Evolutionary conservation across 2,113 vertebrate species (phyloP), one percentile per base, ranked within the genome.

Genomic region (Varanus salvator): DNA sequence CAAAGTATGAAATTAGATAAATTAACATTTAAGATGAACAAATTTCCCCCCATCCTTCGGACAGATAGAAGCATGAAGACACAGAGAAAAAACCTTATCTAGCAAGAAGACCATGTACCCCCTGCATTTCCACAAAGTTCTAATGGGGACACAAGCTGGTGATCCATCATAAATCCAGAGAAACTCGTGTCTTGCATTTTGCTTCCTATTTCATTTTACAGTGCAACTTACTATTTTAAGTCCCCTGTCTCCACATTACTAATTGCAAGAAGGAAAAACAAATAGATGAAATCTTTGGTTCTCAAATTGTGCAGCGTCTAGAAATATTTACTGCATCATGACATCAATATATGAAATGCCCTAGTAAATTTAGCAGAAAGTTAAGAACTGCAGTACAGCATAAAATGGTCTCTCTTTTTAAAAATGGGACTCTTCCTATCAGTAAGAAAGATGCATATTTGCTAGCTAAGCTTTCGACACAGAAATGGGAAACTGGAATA

Each of bases 291-390:
- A 91, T 93, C 84, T 21, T 74, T 7, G 23, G 23, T 72, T 48
- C 89, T 89, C 84, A 77, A 83, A 83, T 89, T 85, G 57, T 85
- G 88, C 87, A 75, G 48, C 29, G 72, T 85, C 48, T 54, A 78
- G 82, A 88, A 74, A 88, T 82, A 82, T 72, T 54, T 44, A 89
- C 84, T 52, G 72, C 60, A 12, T 25, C 25, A 90, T 27, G 50
- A 89, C 66, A 93, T 75, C 44, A 31, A 82, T 69, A 54, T 81
- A 66, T 82, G 69, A 68, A 87, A 87, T 87, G 69, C 57, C 78
- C 85, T 76, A 84, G 29, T 82, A 83, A 95, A 85, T 17, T 60
- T 21, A 85, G 12, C 81, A 74, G 86, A 93, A 94, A 91, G 19
- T 31, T 52, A 86, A 27, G 88, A 92, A 52, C 15, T 88, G n/a